A percentile compares a stretch with the other conserved stretches of the same genome.
These are phyloP conservation scores for Remorina albescens DNA, from an alignment of 2,797 vertebrate genomes.

Conservation along the genomic window DNA sequence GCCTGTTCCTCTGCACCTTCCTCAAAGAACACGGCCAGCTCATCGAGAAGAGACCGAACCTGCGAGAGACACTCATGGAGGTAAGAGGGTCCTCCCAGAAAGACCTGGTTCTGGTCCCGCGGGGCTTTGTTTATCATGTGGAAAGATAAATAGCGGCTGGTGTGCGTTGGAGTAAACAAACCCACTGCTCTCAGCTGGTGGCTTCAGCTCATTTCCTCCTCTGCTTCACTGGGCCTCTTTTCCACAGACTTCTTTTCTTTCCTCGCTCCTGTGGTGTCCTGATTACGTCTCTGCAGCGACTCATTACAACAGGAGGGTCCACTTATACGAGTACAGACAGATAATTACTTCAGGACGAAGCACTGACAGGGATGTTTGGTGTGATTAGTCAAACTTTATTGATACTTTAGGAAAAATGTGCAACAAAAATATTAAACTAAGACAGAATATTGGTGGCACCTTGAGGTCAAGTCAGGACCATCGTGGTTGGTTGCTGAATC, in stretches of 20 bases:
- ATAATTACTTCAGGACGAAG: background rate
- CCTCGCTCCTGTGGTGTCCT: background rate
- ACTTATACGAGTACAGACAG: background rate
- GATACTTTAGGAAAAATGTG: background rate
- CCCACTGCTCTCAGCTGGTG: background rate
- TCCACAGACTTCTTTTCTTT: background rate
- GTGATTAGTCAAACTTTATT: background rate
- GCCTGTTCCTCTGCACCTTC: conserved; percentile 98
- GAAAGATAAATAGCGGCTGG: background rate
- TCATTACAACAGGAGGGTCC: conserved; percentile 10
- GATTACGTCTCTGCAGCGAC: conserved; percentile 10
- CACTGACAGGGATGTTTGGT: background rate
- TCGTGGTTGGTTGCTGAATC: too few species aligned
- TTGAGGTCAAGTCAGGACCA: too few species aligned
- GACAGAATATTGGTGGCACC: too few species aligned
- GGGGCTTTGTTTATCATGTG: background rate
- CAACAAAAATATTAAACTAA: background rate
- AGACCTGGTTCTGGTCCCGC: background rate
- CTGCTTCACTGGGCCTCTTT: background rate
- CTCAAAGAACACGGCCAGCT: conserved; percentile 97
- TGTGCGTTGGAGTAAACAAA: conserved; percentile 1
- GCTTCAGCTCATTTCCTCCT: background rate
- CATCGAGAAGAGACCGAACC: conserved; percentile 94
- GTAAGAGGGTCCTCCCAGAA: conserved; percentile 71
- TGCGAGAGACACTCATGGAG: conserved; percentile 97